phyloP scores from a whole-genome alignment of 2,888 invertebrate species.

The Thereva unica region DNA sequence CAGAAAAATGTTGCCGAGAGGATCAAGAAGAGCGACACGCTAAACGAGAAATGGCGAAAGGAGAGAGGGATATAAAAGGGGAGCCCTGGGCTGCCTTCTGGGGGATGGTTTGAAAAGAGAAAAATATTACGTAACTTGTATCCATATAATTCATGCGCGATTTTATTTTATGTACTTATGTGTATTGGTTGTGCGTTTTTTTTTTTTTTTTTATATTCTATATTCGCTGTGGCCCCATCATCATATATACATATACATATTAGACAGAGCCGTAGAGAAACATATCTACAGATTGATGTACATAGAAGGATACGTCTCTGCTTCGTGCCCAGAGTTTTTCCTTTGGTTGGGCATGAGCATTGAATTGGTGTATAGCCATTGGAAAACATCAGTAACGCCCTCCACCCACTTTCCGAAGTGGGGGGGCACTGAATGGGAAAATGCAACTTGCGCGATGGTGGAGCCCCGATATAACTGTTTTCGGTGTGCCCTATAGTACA shows the following conservation, averaged over 20 bases:
- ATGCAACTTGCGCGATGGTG: constrained; percentile 46
- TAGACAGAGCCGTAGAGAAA: constrained; percentile 16
- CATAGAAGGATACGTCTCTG: constrained; percentile 20
- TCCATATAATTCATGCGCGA: constrained; percentile 43
- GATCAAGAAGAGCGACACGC: constrained; percentile 25
- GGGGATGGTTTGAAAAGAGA: constrained; percentile 18
- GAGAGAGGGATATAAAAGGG: background rate
- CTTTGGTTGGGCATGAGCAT: constrained; percentile 48
- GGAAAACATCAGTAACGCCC: constrained; percentile 48
- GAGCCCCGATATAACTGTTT: constrained; percentile 25
- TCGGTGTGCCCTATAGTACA: constrained; percentile 16
- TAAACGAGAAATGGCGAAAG: constrained; percentile 25
- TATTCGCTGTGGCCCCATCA: background rate
- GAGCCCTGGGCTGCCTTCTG: too few species aligned
- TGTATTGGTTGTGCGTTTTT: constrained; percentile 27
- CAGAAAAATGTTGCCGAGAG: background rate
- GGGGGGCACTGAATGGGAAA: constrained; percentile 42
- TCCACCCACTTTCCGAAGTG: constrained; percentile 47
- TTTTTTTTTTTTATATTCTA: constrained; percentile 29
- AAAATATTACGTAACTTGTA: constrained; percentile 38
- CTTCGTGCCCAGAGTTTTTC: constrained; percentile 21
- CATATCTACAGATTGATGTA: constrained; percentile 33
- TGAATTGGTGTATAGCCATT: constrained; percentile 48
- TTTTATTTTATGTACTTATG: constrained; percentile 35
- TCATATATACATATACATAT: constrained; percentile 24